Conservation (phyloP, 2,888 invertebrate genomes). For the Rhagonycha lutea region DNA sequence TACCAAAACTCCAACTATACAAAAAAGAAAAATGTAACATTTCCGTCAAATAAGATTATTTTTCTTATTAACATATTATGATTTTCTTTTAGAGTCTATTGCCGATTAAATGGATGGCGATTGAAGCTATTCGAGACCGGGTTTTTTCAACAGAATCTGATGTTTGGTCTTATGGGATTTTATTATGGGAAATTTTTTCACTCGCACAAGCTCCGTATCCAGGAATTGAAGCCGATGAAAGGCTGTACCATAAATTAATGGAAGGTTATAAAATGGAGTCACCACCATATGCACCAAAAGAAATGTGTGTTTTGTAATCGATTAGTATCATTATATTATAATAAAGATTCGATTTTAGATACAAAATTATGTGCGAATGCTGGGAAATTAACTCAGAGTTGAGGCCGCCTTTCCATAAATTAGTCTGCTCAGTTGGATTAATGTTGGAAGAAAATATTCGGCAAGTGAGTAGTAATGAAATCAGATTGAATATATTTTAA, state of each 20-base stretch:
- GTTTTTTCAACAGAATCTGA: conserved; percentile 94
- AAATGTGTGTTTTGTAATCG: background rate
- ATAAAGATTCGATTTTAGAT: conserved; percentile 44
- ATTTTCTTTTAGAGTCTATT: conserved; percentile 67
- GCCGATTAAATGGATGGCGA: conserved; percentile 96
- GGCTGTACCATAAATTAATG: background rate
- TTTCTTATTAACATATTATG: conserved; percentile 13
- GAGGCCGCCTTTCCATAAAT: background rate
- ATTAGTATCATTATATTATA: too few species aligned
- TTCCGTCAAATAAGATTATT: background rate
- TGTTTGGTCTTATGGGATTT: conserved; percentile 91
- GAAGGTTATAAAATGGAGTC: background rate
- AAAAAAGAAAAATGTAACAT: conserved; percentile 80
- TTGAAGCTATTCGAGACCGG: conserved; percentile 89
- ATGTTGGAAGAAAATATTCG: background rate
- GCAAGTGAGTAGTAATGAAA: background rate
- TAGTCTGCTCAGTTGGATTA: background rate
- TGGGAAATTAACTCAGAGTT: background rate
- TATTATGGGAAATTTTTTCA: conserved; percentile 88
- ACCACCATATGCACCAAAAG: background rate
- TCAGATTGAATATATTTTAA: too few species aligned
- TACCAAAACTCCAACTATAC: conserved; percentile 88
- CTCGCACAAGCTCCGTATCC: conserved; percentile 68
- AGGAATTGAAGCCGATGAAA: background rate
- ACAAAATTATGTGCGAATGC: background rate